Conservation (phyloP, 1,140 invertebrate genomes). For the Charaxes varanes region DNA sequence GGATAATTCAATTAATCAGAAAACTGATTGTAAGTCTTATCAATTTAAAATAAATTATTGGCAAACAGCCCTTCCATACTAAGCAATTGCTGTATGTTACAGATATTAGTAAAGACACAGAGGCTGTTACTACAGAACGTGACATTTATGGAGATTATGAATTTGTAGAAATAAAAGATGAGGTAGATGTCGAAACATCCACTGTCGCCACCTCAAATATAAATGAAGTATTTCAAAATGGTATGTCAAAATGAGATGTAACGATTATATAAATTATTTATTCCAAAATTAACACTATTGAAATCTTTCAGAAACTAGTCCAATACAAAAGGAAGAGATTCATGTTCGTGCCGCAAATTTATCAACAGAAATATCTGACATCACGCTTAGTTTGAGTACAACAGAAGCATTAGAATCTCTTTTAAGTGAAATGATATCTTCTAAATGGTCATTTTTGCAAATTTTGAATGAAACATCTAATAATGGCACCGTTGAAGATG, state of each 20-base stretch:
- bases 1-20: constrained; percentile 16
- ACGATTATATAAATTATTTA: too few species aligned
- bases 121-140: constrained; percentile 16
- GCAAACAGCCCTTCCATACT: constrained; percentile 6
- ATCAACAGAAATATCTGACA: too few species aligned
- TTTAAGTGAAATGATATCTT: constrained; percentile 8
- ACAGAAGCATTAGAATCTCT: constrained; percentile 5
- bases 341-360: too few species aligned
- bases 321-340: neutral
- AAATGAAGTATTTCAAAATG: neutral
- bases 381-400: neutral
- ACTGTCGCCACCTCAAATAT: neutral
- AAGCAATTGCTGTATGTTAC: constrained; percentile 35
- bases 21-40: constrained; percentile 32
- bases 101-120: constrained; percentile 31
- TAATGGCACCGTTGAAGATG: constrained; percentile 25
- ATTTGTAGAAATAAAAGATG: constrained; percentile 18
- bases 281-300: neutral
- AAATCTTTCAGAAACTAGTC: neutral
- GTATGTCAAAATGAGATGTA: constrained; percentile 5
- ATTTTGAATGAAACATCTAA: constrained; percentile 12
- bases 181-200: neutral
- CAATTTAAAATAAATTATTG: constrained; percentile 15
- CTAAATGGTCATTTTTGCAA: constrained; percentile 3
- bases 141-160: constrained; percentile 38